A percentile compares a stretch with the other conserved stretches of the same genome.
Conservation (phyloP, 2,888 invertebrate species). For the Scaptomyza cyrtandrae region DNA sequence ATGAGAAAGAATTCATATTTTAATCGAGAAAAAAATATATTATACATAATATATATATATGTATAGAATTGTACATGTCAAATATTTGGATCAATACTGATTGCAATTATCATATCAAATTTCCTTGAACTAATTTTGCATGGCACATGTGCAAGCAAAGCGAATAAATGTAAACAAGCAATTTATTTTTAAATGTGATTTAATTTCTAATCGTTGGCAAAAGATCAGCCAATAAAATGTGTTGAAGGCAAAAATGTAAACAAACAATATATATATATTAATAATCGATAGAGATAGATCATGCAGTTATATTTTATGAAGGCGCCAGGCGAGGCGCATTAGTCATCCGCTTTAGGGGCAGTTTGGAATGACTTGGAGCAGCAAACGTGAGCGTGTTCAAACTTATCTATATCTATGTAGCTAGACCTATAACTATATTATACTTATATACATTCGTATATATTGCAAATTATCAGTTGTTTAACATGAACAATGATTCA, state of each 20-base stretch:
- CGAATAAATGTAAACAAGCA: neutral
- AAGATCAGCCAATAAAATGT: neutral
- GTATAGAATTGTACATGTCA: too few relatives aligned
- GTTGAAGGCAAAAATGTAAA: neutral
- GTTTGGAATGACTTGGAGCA: slow-evolving; percentile 8
- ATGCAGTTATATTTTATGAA: slow-evolving; percentile 50
- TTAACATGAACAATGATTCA: slow-evolving; percentile 64
- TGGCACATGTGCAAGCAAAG: neutral
- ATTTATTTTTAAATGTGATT: neutral
- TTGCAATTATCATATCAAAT: neutral
- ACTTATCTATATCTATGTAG: slow-evolving; percentile 16
- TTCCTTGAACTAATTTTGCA: neutral
- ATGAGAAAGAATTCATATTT: neutral
- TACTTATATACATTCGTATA: slow-evolving; percentile 8
- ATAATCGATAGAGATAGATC: slow-evolving; percentile 39
- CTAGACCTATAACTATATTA: too few relatives aligned
- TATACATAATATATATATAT: too few relatives aligned
- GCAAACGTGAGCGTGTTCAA: slow-evolving; percentile 18
- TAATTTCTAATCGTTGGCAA: neutral
- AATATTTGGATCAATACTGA: too few relatives aligned
- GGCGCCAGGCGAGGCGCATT: slow-evolving; percentile 59
- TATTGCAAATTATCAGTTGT: slow-evolving; percentile 36
- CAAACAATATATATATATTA: slow-evolving; percentile 8
- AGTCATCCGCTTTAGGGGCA: slow-evolving; percentile 35
- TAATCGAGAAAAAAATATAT: too few relatives aligned